Evolutionary conservation across 2,113 vertebrate genomes (phyloP), one percentile per base, ranked within the genome.

Genomic region (Lepisosteus oculatus): DNA sequence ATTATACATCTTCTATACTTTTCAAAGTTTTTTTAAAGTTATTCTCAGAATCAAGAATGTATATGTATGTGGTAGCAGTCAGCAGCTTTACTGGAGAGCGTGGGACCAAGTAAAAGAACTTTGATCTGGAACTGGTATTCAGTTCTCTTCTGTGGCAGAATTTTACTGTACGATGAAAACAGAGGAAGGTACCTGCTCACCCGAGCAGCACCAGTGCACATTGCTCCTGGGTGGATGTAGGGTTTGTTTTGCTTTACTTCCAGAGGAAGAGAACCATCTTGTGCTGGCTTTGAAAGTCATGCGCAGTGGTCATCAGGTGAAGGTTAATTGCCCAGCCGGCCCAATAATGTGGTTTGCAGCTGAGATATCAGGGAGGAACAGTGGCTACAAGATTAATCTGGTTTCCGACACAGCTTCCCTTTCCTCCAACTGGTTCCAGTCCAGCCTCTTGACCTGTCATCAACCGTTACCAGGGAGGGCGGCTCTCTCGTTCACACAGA

Each of bases 301-400:
- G 93, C 92, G 79, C 89, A 90, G 88, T 88, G 77, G 90, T 91
- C 86, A 87, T 88, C 84, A 90, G 92, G 89, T 93, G 91, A 94
- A 93, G 93, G 93, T 94, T 92, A 92, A 93, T 93, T 90, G 82
- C 87, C 74, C 88, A 83, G 87, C 84, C 76, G 86, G 90, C 90
- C 80, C 84, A 89, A 90, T 90, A 90, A 89, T 86, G 92, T 86
- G 85, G 77, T 86, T 86, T 89, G 85, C 92, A 93, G 92, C 93
- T 93, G 92, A 91, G 91, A 92, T 94, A 94, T 95, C 93, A 93
- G 93, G 85, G 81, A 91, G 79, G 83, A 92, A 91, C 92, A 93
- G 91, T 93, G 88, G 89, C 90, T 92, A 89, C 89, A 90, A 89
- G 88, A 93, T 92, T 94, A 95, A 95, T 94, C 93, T 93, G 88